phyloP scores from a whole-genome alignment of 1,140 invertebrate species.

The Leptinotarsa undecemlineata region DNA sequence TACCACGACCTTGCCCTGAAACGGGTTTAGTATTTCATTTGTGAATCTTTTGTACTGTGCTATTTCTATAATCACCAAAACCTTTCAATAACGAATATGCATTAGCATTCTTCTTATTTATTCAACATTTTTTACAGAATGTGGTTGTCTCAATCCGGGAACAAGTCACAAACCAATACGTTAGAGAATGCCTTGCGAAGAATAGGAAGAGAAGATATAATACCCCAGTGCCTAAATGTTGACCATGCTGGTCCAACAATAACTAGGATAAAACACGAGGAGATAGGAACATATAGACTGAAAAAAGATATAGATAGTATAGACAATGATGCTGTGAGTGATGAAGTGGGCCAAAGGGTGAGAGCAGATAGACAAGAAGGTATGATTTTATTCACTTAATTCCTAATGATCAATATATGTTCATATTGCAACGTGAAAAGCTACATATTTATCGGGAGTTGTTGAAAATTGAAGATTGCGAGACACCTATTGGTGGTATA shows the following conservation, averaged over 20 bases:
- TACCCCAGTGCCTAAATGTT: constrained; percentile 88
- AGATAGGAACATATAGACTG: constrained; percentile 53
- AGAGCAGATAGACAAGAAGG: constrained; percentile 23
- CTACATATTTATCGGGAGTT: no score
- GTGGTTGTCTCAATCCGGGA: constrained; percentile 74
- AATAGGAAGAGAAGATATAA: constrained; percentile 91
- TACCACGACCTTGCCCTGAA: no score
- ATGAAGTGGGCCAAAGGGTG: constrained; percentile 21
- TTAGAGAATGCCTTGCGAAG: constrained; percentile 86
- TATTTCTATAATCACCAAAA: no score
- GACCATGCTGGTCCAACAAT: constrained; percentile 61
- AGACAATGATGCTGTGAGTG: constrained; percentile 31
- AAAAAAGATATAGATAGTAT: constrained; percentile 54
- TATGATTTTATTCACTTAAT: not conserved
- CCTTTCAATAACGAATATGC: no score
- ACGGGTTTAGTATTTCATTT: no score
- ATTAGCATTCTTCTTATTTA: no score
- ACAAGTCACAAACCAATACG: constrained; percentile 75
- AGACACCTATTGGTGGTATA: no score
- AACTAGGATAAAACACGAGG: constrained; percentile 41
- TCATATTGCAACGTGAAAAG: no score
- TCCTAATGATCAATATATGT: no score
- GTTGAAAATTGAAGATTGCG: no score
- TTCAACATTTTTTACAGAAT: constrained; percentile 58
- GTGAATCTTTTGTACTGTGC: no score